A percentile compares a stretch with the other conserved stretches of the same genome.
Evolutionary conservation across 2,888 invertebrate species (phyloP).

Genomic region (Hirtodrosophila duncani): DNA sequence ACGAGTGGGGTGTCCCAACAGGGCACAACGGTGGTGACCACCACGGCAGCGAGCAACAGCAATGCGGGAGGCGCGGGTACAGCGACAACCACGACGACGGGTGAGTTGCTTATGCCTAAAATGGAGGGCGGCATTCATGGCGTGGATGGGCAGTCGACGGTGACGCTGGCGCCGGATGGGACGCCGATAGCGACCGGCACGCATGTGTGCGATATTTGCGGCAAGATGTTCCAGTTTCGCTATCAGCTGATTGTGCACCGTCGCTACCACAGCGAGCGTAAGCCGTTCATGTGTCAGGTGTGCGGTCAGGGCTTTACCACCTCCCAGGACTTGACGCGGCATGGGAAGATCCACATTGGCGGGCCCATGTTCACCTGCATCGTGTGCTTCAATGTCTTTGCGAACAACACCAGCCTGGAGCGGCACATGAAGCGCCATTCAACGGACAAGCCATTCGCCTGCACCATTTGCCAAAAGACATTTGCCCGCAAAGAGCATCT

Average conservation of each 20-base stretch:
- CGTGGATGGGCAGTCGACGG: conserved; percentile 79
- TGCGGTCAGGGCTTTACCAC: conserved; percentile 91
- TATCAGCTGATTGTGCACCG: conserved; percentile 92
- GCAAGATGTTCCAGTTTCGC: conserved; percentile 91
- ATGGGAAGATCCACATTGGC: conserved; percentile 91
- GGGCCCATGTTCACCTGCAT: conserved; percentile 87
- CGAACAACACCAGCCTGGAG: conserved; percentile 84
- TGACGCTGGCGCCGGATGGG: conserved; percentile 79
- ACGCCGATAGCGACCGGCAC: conserved; percentile 81
- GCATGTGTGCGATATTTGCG: conserved; percentile 90
- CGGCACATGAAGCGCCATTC: conserved; percentile 89
- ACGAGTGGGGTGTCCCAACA: conserved; percentile 30
- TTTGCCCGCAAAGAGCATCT: conserved; percentile 92
- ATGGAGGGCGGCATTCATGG: conserved; percentile 77
- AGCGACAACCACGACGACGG: conserved; percentile 56
- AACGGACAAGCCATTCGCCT: conserved; percentile 91
- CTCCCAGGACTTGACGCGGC: conserved; percentile 87
- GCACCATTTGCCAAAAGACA: conserved; percentile 90
- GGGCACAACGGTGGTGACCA: conserved; percentile 57
- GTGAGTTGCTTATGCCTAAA: conserved; percentile 77
- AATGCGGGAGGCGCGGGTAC: conserved; percentile 40
- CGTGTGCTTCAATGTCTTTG: conserved; percentile 86
- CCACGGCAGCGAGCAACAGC: conserved; percentile 48
- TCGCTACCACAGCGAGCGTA: conserved; percentile 90
- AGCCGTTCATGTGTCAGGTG: conserved; percentile 89